Percentiles rank a stretch among this genome's conserved stretches.
Evolutionary conservation across 2,888 invertebrate genomes (phyloP).

Genomic region (Terebella lapidaria): DNA sequence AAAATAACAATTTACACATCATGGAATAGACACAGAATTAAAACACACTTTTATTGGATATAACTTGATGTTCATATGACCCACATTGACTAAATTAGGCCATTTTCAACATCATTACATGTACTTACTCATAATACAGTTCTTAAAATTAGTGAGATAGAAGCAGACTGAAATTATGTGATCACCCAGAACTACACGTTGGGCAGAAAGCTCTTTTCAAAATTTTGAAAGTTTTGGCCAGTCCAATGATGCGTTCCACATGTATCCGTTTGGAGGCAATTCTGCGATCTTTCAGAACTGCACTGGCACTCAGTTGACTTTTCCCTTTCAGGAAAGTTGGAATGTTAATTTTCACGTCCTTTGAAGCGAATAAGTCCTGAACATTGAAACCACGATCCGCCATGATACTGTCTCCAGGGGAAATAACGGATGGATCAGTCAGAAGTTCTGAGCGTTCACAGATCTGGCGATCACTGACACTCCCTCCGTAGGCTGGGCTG

Average conservation of each 20-base stretch:
- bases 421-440: conserved; percentile 4
- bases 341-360: conserved; percentile 24
- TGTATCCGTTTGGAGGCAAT: conserved; percentile 25
- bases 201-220: conserved; percentile 4
- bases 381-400: conserved; percentile 20
- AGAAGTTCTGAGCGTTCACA: conserved; percentile 5
- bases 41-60: too few species aligned
- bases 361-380: conserved; percentile 23
- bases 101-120: too few species aligned
- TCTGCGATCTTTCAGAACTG: conserved; percentile 20
- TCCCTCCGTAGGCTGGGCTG: conserved; percentile 29
- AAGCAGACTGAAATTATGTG: conserved; percentile 7
- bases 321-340: conserved; percentile 25
- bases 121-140: conserved; percentile 6
- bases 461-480: conserved; percentile 25
- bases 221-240: conserved; percentile 17
- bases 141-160: conserved; percentile 5
- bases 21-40: too few species aligned
- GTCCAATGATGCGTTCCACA: conserved; percentile 26
- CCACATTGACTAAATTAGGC: too few species aligned
- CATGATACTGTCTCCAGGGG: conserved; percentile 11
- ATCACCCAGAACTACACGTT: background rate
- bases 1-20: too few species aligned
- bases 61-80: too few species aligned
- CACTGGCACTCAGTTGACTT: conserved; percentile 17